Base-by-base conservation (phyloP, 2,113 vertebrate genomes). In the Urocitellus parryii region DNA sequence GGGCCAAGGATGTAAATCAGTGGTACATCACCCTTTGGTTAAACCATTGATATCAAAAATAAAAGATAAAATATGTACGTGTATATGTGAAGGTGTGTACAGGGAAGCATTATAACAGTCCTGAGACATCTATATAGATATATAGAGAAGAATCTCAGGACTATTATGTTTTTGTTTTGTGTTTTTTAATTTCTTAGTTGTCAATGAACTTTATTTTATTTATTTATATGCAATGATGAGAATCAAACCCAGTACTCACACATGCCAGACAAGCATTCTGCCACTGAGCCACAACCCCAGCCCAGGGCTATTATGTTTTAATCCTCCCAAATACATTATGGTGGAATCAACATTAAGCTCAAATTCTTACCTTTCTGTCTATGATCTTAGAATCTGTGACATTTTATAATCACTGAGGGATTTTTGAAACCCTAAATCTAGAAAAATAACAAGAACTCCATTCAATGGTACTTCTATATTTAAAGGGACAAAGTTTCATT, bases 401-500 rank as follows among this genome's bases (percentile, higher is more conserved):
- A 73, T 51, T 95, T 61, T 95, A 9, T 68, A 94, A 78, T 77
- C 91, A 92, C 14, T 48, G 45, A 94, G 4, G 68, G 45, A 58
- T 42, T 96, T 87, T 34, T 58, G 78, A 93, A 94, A 93, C 53
- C 58, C 34, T 77, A 72, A 90, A 87, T 87, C 32, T 84, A 76
- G 79, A 51, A 58, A 61, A 56, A 37, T 24, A 85, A 45, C 5
- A 95, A 25, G 48, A 92, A 93, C n/a, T 88, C 56, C 32, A 93
- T 34, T 63, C 14, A n/a, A n/a, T 2, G 63, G 8, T 34, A 32
- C 27, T 65, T 67, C 73, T 76, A 74, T 18, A 67, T 39, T 90
- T 76, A 81, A 82, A 93, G 67, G 18, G 7, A 92, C 48, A 53
- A 67, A 65, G 1, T 12, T 11, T 24, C 6, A 10, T 0, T 67